A percentile compares a stretch with the other conserved stretches of the same genome.
phyloP scores from a whole-genome alignment of 2,888 invertebrate genomes.

The Rotaria magnacalcarata region DNA sequence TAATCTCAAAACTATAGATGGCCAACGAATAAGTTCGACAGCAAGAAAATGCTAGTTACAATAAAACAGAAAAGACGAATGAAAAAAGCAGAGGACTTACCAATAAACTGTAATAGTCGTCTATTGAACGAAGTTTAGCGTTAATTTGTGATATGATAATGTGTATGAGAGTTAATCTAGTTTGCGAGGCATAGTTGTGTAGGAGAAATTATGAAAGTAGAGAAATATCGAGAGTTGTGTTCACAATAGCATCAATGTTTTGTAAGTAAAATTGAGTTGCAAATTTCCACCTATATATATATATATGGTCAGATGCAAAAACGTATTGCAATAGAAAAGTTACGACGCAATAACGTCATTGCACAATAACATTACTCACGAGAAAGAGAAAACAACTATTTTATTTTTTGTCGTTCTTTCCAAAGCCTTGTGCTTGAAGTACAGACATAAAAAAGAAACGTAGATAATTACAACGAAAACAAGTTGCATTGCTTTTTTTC shows the following conservation, averaged over 20 bases:
- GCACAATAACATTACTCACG: constrained; percentile 1
- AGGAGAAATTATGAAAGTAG: background rate
- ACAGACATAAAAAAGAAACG: no score
- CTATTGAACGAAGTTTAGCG: background rate
- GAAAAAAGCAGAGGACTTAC: background rate
- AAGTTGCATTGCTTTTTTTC: background rate
- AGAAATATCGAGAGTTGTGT: background rate
- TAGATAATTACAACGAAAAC: no score
- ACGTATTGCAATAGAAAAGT: background rate
- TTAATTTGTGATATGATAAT: background rate
- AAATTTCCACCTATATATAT: background rate
- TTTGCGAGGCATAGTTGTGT: background rate
- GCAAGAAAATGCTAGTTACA: background rate
- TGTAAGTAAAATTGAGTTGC: background rate
- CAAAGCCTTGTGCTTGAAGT: background rate
- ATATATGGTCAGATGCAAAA: background rate
- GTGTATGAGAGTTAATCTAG: background rate
- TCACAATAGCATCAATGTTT: background rate
- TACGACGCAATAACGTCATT: background rate
- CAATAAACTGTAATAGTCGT: background rate
- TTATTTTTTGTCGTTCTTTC: background rate
- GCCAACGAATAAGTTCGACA: background rate
- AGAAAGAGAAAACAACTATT: background rate
- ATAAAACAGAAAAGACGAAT: background rate
- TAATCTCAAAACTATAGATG: no score